Evolutionary conservation across 2,113 vertebrate species (phyloP).

Genomic region (Tupaia chinensis): DNA sequence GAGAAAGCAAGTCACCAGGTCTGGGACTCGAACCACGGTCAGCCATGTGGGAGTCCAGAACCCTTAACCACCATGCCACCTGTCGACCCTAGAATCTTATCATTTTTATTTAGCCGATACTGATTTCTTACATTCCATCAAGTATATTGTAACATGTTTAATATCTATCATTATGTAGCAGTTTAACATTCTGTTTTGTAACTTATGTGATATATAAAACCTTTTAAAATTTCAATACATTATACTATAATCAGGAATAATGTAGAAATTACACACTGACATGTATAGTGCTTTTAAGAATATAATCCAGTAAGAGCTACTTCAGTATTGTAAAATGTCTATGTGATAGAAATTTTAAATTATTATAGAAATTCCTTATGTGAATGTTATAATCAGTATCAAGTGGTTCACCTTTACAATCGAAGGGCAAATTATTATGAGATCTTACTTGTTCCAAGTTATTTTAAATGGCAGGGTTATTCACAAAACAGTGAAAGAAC

Average conservation of each 20-base stretch:
- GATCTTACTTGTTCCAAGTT: neutral
- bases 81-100: constrained; percentile 22
- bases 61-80: too few species aligned
- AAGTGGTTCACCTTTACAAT: neutral
- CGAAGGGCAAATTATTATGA: neutral
- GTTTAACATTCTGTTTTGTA: neutral
- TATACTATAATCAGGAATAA: neutral
- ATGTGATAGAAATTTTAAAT: neutral
- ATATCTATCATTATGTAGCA: neutral
- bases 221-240: neutral
- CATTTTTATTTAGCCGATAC: neutral
- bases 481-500: neutral
- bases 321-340: neutral
- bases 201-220: neutral
- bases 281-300: neutral
- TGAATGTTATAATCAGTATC: neutral
- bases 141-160: neutral
- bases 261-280: neutral
- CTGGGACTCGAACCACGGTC: too few species aligned
- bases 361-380: neutral
- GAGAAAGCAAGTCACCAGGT: too few species aligned
- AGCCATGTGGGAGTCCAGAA: too few species aligned
- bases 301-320: neutral
- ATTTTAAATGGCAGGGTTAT: neutral
- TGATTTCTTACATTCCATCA: neutral